Percentiles rank a stretch among this genome's conserved stretches.
These are phyloP conservation scores for Conistra vaccinii DNA, from an alignment of 2,888 invertebrate species.

Conservation along the genomic window DNA sequence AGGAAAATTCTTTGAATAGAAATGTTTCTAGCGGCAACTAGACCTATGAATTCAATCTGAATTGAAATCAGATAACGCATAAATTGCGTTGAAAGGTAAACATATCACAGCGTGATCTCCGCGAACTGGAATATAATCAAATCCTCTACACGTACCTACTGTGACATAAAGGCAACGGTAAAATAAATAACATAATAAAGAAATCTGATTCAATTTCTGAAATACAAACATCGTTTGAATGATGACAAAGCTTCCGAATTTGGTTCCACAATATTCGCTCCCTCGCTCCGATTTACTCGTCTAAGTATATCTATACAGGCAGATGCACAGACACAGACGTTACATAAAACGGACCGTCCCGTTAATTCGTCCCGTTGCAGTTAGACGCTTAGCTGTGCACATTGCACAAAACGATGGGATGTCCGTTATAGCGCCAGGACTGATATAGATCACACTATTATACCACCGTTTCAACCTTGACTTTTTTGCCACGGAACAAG, in stretches of 20 bases:
- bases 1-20: background rate
- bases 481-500: constrained; percentile 45
- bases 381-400: constrained; percentile 49
- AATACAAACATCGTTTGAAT: constrained; percentile 1
- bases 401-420: constrained; percentile 64
- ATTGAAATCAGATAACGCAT: constrained; percentile 18
- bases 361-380: constrained; percentile 66
- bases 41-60: background rate
- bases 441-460: constrained; percentile 63
- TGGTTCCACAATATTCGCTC: background rate
- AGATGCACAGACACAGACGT: constrained; percentile 33
- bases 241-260: background rate
- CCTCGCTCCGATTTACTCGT: background rate
- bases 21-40: background rate
- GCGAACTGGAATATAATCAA: constrained; percentile 26
- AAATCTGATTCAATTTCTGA: constrained; percentile 3
- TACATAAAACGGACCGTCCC: constrained; percentile 56
- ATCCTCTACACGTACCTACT: constrained; percentile 31
- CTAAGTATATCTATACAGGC: constrained; percentile 21
- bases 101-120: constrained; percentile 27
- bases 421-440: constrained; percentile 62
- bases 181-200: constrained; percentile 17
- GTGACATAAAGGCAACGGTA: constrained; percentile 9
- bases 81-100: constrained; percentile 28
- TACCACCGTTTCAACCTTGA: constrained; percentile 55